Percentiles rank a stretch among this genome's conserved stretches.
Conservation (phyloP, 2,113 vertebrate genomes). For the Cynopterus brachyotis region DNA sequence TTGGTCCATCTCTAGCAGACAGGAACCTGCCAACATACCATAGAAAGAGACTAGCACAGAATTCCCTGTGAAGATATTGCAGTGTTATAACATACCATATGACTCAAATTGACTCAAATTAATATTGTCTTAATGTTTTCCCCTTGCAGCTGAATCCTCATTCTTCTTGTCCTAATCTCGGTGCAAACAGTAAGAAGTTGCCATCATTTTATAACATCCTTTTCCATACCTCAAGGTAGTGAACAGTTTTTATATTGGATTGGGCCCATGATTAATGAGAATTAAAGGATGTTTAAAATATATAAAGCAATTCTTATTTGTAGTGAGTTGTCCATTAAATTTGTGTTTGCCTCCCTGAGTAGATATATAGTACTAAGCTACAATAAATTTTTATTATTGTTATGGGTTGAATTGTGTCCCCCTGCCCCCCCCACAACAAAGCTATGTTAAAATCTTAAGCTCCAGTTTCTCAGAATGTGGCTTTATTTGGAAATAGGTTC, state of each 20-base stretch:
- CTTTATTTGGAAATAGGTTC: neutral
- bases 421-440: neutral
- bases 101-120: fast-evolving
- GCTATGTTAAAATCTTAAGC: neutral
- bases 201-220: neutral
- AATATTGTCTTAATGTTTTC: neutral
- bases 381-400: neutral
- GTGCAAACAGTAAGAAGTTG: neutral
- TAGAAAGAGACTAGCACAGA: neutral
- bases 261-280: neutral
- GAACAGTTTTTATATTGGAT: neutral
- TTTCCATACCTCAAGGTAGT: neutral
- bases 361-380: neutral
- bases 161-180: neutral
- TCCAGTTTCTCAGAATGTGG: neutral
- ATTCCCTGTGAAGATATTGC: neutral
- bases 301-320: neutral
- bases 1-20: neutral
- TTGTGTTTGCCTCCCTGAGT: neutral
- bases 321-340: neutral
- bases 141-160: neutral
- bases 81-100: fast-evolving
- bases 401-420: neutral
- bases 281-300: neutral
- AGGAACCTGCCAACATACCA: neutral